Conservation (phyloP, 1,140 invertebrate genomes). For the Drosophila bocki region DNA sequence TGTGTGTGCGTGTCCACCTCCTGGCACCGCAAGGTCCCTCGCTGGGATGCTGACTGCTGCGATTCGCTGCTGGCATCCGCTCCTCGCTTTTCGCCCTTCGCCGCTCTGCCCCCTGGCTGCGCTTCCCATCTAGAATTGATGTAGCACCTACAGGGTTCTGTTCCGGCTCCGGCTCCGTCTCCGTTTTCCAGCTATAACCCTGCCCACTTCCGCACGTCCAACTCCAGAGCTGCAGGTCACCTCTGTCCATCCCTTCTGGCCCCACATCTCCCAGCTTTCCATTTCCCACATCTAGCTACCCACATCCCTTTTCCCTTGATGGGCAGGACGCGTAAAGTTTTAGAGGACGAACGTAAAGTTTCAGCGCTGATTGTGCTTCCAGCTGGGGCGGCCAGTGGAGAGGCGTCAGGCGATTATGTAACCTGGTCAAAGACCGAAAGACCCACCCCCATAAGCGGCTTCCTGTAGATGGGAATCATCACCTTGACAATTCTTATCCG, state of each 20-base stretch:
- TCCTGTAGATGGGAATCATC: conserved; percentile 4
- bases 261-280: conserved; percentile 11
- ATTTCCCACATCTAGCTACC: conserved; percentile 10
- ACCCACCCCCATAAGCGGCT: background rate
- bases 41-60: conserved; percentile 49
- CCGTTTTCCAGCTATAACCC: conserved; percentile 2
- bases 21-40: conserved; percentile 51
- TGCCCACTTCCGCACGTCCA: conserved; percentile 54
- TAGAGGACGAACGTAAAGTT: conserved; percentile 75
- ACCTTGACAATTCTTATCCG: conserved; percentile 11
- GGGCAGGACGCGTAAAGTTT: conserved; percentile 70
- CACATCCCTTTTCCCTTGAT: conserved; percentile 12
- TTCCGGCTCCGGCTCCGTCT: conserved; percentile 11
- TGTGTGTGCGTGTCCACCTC: conserved; percentile 31
- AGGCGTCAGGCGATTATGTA: conserved; percentile 52
- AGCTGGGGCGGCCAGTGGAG: conserved; percentile 21
- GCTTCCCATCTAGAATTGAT: conserved; percentile 77
- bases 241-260: conserved; percentile 34
- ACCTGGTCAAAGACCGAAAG: conserved; percentile 37
- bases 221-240: conserved; percentile 66
- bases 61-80: conserved; percentile 33
- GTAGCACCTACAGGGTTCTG: conserved; percentile 70
- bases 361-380: conserved; percentile 68
- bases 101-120: conserved; percentile 26
- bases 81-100: conserved; percentile 20